Base-by-base conservation (phyloP, 2,888 invertebrate genomes). In the Drosophila mayaguana region DNA sequence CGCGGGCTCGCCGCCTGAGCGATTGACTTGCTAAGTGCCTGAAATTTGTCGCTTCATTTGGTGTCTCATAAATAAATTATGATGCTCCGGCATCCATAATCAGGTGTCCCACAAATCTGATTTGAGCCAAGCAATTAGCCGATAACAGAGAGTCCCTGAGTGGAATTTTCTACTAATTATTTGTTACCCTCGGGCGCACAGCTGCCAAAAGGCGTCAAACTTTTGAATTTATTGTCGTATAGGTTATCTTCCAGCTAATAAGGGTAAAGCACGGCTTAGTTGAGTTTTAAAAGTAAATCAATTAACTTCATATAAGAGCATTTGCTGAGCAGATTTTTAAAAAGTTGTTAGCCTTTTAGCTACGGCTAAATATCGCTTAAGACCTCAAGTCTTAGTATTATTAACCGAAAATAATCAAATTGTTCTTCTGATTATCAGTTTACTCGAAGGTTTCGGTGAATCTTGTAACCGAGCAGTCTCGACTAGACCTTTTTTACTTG, bases 21-120 rank as follows among this genome's bases (percentile, higher is more conserved):
- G 89, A 90, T 78, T 86, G 89, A 83, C 87, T 78, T 71, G 89
- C 78, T 71, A 89, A 85, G 90, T 89, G 81, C 61, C 72, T 71
- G 64, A 71, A 89, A 85, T 86, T 85, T 90, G 87, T 80, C 90
- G 84, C 90, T 83, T 78, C 90, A 90, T 85, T 85, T 89, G 88
- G 60, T 73, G 71, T 62, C 72, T 72, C 81, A 82, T 85, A 89
- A 85, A 85, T 85, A 81, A 85, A 88, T 85, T 78, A 90, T 90
- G 89, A 84, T 71, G 57, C 57, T 57, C 62, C 54, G 69, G 63
- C 55, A 60, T 51, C 66, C 72, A 80, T 85, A 85, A 88, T 90
- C 86, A 86, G 75, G 65, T 70, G 60, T 53, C 67, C 66, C 72
- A 70, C 89, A 87, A 89, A 85, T 85, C 72, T 69, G 90, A 89